phyloP scores from a whole-genome alignment of 2,797 vertebrate genomes.

The Clarias fuscus region DNA sequence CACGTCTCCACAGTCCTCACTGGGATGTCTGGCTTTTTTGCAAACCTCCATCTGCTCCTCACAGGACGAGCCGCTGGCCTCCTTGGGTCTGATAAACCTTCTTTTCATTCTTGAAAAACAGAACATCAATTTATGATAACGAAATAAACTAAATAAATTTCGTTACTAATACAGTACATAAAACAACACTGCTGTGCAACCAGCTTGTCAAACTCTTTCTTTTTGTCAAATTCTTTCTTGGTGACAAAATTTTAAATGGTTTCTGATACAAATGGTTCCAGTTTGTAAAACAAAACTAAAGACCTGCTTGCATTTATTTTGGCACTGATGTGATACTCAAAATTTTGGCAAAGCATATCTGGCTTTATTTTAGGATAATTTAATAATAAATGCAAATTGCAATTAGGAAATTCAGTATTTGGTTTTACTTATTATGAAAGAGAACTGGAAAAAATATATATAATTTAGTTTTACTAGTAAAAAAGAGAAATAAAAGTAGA shows the following conservation, averaged over 20 bases:
- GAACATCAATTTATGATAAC: not conserved
- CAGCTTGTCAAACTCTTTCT: not conserved
- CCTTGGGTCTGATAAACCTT: slow-evolving; percentile 78
- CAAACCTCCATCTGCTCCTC: slow-evolving; percentile 66
- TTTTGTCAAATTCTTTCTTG: not conserved
- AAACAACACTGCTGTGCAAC: not conserved
- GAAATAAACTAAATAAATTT: not conserved
- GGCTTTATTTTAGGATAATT: not conserved
- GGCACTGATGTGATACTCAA: not conserved
- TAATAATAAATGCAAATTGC: not conserved
- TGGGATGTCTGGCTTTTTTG: slow-evolving; percentile 77
- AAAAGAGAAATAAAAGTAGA: no score
- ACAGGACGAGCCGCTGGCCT: slow-evolving; percentile 68
- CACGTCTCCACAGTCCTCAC: slow-evolving; percentile 49
- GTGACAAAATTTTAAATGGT: not conserved
- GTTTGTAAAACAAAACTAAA: not conserved
- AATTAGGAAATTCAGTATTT: not conserved
- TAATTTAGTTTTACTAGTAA: no score
- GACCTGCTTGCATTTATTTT: not conserved
- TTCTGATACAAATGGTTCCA: not conserved
- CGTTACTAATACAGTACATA: not conserved
- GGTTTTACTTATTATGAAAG: not conserved
- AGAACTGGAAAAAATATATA: not conserved
- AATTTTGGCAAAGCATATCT: not conserved
- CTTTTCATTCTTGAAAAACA: slow-evolving; percentile 85